Evolutionary conservation across 2,113 vertebrate species (phyloP), one percentile per base, ranked within the genome.

Genomic region (Myanophis thanlyinensis): DNA sequence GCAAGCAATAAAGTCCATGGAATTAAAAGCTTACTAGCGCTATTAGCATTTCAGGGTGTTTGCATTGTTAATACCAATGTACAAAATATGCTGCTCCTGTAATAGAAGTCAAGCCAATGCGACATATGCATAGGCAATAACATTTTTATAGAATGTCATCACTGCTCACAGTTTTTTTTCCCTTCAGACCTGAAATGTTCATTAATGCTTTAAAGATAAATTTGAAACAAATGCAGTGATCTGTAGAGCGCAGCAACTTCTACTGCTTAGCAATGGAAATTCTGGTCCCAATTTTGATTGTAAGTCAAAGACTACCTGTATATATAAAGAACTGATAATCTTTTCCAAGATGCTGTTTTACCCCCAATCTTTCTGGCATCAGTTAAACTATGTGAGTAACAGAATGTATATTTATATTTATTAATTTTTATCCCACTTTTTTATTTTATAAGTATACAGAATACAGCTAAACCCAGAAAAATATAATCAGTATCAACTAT

Each of bases 21-120:
- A 99, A 99, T 99, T 99, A 99, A 99, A 99, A 98, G 99, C 99
- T 99, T 99, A 99, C 98, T 98, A 97, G 97, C 98, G 97, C 98
- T 99, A 99, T 99, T 98, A 98, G 98, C 98, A 98, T 99, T 98
- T 98, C 98, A 98, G 98, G 98, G 98, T 98, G 98, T 99, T 99
- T 99, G 98, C 98, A 98, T 98, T 98, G 98, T 98, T 98, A 99
- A 99, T 98, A 98, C 98, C 98, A 98, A 99, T 98, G 98, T 97
- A 98, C 98, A 98, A 97, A 98, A 97, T 98, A 98, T 98, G 98
- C 98, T 98, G 98, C 98, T 98, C 98, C 95, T 97, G 2, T 96
- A 97, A 97, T 97, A 98, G 97, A 97, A 98, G 97, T 97, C 97
- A 96, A 95, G 97, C 98, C 97, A 97, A 98, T 97, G 98, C 97